A percentile compares a stretch with the other conserved stretches of the same genome.
Evolutionary conservation across 2,113 vertebrate species (phyloP).

Genomic region (Pogona vitticeps): DNA sequence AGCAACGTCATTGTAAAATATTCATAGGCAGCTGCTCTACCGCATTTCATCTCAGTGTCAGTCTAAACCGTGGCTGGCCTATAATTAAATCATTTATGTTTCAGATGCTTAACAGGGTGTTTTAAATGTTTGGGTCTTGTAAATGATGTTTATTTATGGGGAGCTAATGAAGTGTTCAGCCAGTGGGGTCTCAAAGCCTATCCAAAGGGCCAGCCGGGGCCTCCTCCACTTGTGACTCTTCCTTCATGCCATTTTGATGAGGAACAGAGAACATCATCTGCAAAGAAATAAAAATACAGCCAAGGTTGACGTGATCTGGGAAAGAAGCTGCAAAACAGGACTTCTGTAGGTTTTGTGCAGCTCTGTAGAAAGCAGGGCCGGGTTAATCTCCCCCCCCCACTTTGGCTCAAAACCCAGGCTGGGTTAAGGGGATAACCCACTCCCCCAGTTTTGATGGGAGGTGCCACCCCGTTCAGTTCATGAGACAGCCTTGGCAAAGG

Average conservation of each 20-base stretch:
- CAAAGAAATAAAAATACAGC: not conserved
- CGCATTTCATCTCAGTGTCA: slow-evolving; percentile 67
- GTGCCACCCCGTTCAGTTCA: too few relatives aligned
- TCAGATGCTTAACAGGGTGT: slow-evolving; percentile 72
- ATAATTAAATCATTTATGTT: slow-evolving; percentile 76
- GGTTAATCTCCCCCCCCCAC: too few relatives aligned
- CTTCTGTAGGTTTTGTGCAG: too few relatives aligned
- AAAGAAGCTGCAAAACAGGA: not conserved
- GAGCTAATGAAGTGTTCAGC: slow-evolving; percentile 62
- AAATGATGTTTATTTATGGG: slow-evolving; percentile 73
- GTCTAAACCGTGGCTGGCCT: slow-evolving; percentile 66
- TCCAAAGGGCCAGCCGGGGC: not conserved
- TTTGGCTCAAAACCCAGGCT: too few relatives aligned
- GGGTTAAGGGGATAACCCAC: too few relatives aligned
- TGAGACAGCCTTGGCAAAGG: too few relatives aligned
- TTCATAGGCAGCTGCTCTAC: slow-evolving; percentile 71
- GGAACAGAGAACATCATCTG: not conserved
- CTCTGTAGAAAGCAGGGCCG: too few relatives aligned
- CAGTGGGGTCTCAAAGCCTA: slow-evolving; percentile 31
- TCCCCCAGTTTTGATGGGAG: too few relatives aligned
- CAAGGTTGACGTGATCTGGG: too few relatives aligned
- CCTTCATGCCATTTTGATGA: not conserved
- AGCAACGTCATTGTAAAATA: slow-evolving; percentile 64
- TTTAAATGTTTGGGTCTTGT: slow-evolving; percentile 73
- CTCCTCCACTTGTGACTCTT: not conserved